These are phyloP conservation scores for Chirona hameri DNA, from an alignment of 2,888 invertebrate genomes.

Conservation along the genomic window DNA sequence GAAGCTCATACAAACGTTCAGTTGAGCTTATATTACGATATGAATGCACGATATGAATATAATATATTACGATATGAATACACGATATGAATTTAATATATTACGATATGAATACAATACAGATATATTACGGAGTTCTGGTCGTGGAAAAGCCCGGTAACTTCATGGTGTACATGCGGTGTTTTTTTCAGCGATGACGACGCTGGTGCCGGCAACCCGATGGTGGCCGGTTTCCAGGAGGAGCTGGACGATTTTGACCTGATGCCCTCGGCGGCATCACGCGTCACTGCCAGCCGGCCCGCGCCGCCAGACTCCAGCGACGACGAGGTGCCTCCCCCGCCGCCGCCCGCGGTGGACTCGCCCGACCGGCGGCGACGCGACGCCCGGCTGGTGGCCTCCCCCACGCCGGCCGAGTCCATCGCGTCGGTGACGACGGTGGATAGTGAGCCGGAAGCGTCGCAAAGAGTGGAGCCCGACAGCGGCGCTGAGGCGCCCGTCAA, in stretches of 20 bases:
- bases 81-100: no score
- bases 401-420: background rate
- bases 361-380: background rate
- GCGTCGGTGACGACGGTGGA: constrained; percentile 1
- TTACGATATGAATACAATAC: no score
- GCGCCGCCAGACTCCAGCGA: constrained; percentile 4
- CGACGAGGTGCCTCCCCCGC: background rate
- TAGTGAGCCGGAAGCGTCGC: constrained; percentile 32
- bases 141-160: no score
- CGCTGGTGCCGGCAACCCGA: constrained; percentile 41
- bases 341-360: background rate
- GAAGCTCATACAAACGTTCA: no score
- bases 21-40: no score
- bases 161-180: no score
- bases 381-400: background rate
- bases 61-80: no score
- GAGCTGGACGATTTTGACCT: constrained; percentile 46
- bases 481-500: constrained; percentile 32
- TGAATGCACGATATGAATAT: no score
- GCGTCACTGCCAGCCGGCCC: constrained; percentile 2
- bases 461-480: constrained; percentile 34
- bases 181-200: constrained; percentile 41
- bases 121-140: no score
- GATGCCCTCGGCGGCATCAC: constrained; percentile 30
- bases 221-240: constrained; percentile 51